These are phyloP conservation scores for Clarias fuscus DNA, from an alignment of 2,797 vertebrate species.

Conservation along the genomic window DNA sequence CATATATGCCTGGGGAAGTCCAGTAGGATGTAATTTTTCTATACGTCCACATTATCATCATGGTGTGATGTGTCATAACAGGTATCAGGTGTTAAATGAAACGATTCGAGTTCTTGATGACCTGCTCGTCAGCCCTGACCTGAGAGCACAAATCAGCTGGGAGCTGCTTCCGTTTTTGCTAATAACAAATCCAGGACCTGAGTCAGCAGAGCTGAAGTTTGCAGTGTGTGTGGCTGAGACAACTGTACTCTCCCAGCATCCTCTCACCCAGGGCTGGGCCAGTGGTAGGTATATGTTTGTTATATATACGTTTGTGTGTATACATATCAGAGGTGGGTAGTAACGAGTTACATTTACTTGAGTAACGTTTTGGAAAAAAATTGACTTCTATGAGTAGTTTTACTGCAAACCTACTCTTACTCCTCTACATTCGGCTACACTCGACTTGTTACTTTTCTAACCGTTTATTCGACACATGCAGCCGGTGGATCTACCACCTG, in stretches of 20 bases:
- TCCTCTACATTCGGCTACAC: too few species aligned
- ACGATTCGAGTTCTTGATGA: slow-evolving; percentile 74
- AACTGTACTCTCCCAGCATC: slow-evolving; percentile 75
- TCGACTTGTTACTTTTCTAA: too few species aligned
- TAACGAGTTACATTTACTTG: too few species aligned
- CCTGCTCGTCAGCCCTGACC: slow-evolving; percentile 65
- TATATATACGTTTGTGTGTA: too few species aligned
- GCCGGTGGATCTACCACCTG: too few species aligned
- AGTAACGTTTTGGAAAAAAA: too few species aligned
- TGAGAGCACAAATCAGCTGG: slow-evolving; percentile 69
- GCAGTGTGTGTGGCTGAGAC: slow-evolving; percentile 74
- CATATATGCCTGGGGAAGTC: not conserved
- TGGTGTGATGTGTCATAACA: slow-evolving; percentile 55
- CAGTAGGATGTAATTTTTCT: not conserved
- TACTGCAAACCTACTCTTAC: too few species aligned
- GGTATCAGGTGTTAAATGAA: slow-evolving; percentile 77
- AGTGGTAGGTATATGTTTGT: slow-evolving; percentile 68
- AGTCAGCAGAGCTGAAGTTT: slow-evolving; percentile 74
- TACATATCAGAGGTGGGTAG: too few species aligned
- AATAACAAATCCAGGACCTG: slow-evolving; percentile 60
- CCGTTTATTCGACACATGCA: too few species aligned
- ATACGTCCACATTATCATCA: not conserved
- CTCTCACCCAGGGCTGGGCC: slow-evolving; percentile 82
- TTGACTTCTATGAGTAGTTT: too few species aligned
- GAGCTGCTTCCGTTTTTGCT: slow-evolving; percentile 84